Conservation (phyloP, 1,140 invertebrate genomes). For the Capitella teleta region DNA sequence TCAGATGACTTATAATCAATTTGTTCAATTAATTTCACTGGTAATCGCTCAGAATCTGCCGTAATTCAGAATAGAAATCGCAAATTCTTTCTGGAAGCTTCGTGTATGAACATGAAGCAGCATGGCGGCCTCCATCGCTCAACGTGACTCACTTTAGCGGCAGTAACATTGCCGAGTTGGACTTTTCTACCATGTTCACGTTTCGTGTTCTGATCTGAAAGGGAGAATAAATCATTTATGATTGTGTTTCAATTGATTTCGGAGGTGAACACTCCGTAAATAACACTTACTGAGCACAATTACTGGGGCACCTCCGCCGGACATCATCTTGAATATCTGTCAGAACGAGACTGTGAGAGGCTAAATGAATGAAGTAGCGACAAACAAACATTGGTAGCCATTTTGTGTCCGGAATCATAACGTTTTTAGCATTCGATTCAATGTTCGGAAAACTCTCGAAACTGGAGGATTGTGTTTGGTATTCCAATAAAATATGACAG, state of each 20-base stretch:
- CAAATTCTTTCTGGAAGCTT: neutral
- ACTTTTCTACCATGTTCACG: conserved; percentile 92
- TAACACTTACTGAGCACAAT: conserved; percentile 8
- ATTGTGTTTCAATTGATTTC: neutral
- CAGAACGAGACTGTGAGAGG: too few relatives aligned
- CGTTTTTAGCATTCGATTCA: too few relatives aligned
- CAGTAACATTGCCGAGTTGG: conserved; percentile 92
- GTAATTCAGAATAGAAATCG: neutral
- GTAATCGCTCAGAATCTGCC: neutral
- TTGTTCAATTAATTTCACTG: too few relatives aligned
- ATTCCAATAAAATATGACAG: too few relatives aligned
- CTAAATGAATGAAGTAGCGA: too few relatives aligned
- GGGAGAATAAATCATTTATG: conserved; percentile 13
- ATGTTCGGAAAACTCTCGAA: too few relatives aligned
- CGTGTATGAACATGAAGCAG: neutral
- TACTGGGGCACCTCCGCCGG: conserved; percentile 1
- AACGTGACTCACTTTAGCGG: conserved; percentile 72
- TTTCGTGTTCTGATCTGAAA: conserved; percentile 81
- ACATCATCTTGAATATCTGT: too few relatives aligned
- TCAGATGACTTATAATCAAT: neutral
- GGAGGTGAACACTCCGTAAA: neutral
- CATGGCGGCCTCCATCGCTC: neutral
- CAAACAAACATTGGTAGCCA: too few relatives aligned
- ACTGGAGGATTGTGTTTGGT: too few relatives aligned
- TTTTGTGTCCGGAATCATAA: too few relatives aligned